Conservation (phyloP, 2,113 vertebrate species). For the Dinomys branickii region DNA sequence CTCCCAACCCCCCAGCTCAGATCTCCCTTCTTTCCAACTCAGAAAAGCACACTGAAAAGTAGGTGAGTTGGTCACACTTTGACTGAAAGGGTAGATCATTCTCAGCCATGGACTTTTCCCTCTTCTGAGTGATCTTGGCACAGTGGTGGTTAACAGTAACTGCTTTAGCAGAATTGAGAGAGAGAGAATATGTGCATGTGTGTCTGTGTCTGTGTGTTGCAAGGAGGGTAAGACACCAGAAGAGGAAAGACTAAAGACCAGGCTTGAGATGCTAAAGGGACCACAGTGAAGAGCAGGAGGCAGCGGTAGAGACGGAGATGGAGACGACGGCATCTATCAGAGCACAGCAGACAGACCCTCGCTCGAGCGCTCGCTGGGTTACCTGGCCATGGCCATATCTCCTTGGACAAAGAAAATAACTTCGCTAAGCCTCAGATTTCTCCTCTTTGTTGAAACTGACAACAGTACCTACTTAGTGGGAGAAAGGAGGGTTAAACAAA, state of each 20-base stretch:
- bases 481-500: neutral
- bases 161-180: neutral
- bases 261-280: neutral
- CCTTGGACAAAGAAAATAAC: neutral
- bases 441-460: neutral
- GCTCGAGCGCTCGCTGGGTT: neutral
- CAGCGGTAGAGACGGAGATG: neutral
- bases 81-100: neutral
- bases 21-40: neutral
- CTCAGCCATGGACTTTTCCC: neutral
- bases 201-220: neutral
- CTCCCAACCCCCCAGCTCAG: neutral
- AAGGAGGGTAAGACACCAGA: neutral
- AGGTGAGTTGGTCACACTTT: too few species aligned
- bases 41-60: neutral
- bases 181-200: too few species aligned
- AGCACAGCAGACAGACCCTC: neutral
- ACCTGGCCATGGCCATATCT: neutral
- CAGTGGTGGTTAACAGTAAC: neutral
- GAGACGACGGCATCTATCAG: rapidly evolving
- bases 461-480: neutral
- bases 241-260: neutral
- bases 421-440: neutral
- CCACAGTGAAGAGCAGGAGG: neutral
- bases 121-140: neutral